Percentiles rank a stretch among this genome's conserved stretches.
Evolutionary conservation across 2,888 invertebrate species (phyloP).

Genomic region (Amaurobius ferox): DNA sequence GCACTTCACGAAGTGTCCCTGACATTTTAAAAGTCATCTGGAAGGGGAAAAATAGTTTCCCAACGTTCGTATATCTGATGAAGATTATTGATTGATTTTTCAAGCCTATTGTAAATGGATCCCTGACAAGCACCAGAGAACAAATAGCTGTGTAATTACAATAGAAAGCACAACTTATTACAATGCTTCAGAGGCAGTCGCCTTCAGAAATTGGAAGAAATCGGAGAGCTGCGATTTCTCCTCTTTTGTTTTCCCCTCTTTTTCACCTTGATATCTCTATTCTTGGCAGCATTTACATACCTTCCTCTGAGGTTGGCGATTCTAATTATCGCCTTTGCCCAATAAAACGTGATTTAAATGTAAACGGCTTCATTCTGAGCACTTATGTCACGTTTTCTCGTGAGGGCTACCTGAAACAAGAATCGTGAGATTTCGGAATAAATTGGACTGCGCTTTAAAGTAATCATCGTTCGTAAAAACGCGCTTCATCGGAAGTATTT

Average conservation of each 20-base stretch:
- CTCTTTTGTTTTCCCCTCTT: constrained; percentile 34
- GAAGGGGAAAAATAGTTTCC: constrained; percentile 21
- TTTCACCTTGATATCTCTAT: constrained; percentile 66
- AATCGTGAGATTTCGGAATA: constrained; percentile 29
- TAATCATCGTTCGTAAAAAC: background rate
- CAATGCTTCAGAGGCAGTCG: constrained; percentile 28
- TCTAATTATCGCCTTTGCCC: constrained; percentile 69
- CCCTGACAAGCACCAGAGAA: constrained; percentile 51
- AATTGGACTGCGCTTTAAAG: constrained; percentile 28
- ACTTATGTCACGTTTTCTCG: constrained; percentile 55
- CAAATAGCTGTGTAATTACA: constrained; percentile 67
- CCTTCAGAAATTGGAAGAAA: constrained; percentile 28
- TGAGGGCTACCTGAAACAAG: constrained; percentile 47
- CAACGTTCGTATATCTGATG: constrained; percentile 61
- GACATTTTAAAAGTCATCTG: constrained; percentile 65
- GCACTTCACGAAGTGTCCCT: constrained; percentile 60
- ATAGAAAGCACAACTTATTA: constrained; percentile 36
- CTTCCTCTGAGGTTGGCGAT: constrained; percentile 25
- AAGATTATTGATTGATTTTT: constrained; percentile 69
- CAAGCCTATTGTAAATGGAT: constrained; percentile 63
- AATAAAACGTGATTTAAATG: constrained; percentile 71
- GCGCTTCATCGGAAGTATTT: background rate
- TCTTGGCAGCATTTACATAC: constrained; percentile 44
- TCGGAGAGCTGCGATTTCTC: constrained; percentile 11
- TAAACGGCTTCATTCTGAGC: constrained; percentile 53